Evolutionary conservation across 1,140 invertebrate genomes (phyloP).

Genomic region (Coelopa frigida): DNA sequence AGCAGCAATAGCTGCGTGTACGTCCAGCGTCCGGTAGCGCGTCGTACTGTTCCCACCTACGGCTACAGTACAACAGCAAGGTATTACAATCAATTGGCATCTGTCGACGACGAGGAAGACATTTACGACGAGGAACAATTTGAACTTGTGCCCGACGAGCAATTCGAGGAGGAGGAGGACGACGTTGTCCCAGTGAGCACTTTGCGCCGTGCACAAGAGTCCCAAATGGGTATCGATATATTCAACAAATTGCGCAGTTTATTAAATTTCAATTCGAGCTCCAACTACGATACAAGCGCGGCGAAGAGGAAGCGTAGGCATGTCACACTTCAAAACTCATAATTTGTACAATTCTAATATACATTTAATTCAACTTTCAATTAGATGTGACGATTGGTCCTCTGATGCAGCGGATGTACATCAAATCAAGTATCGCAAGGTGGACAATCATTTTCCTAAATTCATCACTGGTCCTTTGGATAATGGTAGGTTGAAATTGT

Average conservation of each 20-base stretch:
- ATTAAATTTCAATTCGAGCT: constrained; percentile 10
- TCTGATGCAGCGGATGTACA: background rate
- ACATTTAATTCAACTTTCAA: too few species aligned
- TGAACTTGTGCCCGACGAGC: background rate
- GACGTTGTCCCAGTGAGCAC: background rate
- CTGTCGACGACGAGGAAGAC: background rate
- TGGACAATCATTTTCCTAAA: constrained; percentile 36
- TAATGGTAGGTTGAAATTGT: constrained; percentile 10
- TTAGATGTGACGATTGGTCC: too few species aligned
- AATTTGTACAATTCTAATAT: too few species aligned
- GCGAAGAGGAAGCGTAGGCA: too few species aligned
- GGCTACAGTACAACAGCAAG: too few species aligned
- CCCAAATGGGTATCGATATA: constrained; percentile 17
- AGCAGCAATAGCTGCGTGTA: too few species aligned
- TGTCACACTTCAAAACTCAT: too few species aligned
- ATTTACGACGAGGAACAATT: background rate
- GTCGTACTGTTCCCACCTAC: too few species aligned
- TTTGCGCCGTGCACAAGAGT: background rate
- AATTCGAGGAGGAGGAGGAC: background rate
- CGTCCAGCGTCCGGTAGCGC: too few species aligned
- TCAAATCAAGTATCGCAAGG: constrained; percentile 32
- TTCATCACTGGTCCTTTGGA: constrained; percentile 18
- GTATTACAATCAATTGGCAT: too few species aligned
- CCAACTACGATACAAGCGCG: constrained; percentile 5
- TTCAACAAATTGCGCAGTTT: constrained; percentile 10